Evolutionary conservation across 2,888 invertebrate genomes (phyloP), one percentile per base, ranked within the genome.

Genomic region (Orthosia gothica): DNA sequence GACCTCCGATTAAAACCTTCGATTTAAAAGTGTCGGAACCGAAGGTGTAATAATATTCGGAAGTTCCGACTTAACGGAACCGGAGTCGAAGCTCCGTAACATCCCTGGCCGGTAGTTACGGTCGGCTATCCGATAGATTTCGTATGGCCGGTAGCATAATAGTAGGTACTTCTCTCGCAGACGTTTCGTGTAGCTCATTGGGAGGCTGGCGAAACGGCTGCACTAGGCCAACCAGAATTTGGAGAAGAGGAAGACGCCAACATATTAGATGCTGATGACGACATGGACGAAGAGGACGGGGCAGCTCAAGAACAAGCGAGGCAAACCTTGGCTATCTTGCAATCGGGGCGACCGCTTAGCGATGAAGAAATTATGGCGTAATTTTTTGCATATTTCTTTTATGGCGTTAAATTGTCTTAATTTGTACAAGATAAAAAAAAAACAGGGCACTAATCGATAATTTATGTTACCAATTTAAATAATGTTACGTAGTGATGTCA

Each of bases 331-430:
- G 92, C 92, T 0, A 40, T 94, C 3, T 83, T 96, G 65, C 90
- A 86, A 26, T 93, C 95, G 3, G 96, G 95, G 1, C 91, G 92
- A 11, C 74, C 86, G 2, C 85, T 94, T 16, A 81, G 83, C 9
- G 95, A 96, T 0, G 95, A 96, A 9, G 96, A 96, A 69, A 89
- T 94, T 50, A 80, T 94, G 54, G 91, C 88, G 96, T 96, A 65
- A 47, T 47, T 45, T 13, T 26, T 23, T 45, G 13, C 32, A 40
- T 9, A 40, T 40, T 40, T 7, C 40, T 9, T 40, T 40, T 40
- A 40, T 9, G 40, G 9, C 40, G 40, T 49, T 5, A 20, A 23
- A n/a, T n/a, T 32, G 45, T 47, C 13, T 18, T 7, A 15, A 50
- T 40, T 15, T 9, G 16, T 16, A 16, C n/a, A 45, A 58, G 13